A percentile compares a stretch with the other conserved stretches of the same genome.
phyloP scores from a whole-genome alignment of 2,888 invertebrate genomes.

The Zygogramma bicolorata region DNA sequence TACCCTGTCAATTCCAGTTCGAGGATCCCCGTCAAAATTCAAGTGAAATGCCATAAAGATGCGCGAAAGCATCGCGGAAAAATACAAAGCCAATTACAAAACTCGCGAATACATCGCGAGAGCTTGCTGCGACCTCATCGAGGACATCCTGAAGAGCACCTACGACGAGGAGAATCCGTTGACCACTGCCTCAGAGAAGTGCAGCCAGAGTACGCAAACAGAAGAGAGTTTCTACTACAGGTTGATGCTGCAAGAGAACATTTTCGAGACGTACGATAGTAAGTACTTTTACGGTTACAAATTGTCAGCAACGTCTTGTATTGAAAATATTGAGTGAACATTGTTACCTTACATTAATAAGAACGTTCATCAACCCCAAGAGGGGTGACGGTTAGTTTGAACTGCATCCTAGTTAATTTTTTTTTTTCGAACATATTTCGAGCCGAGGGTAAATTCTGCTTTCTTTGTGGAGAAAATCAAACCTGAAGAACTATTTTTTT shows the following conservation, averaged over 20 bases:
- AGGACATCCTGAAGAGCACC: constrained; percentile 56
- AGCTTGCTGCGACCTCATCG: constrained; percentile 58
- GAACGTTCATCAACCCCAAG: no score
- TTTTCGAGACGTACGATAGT: not conserved
- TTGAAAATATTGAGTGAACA: no score
- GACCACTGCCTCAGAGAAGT: constrained; percentile 49
- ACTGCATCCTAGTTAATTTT: no score
- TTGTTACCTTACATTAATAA: no score
- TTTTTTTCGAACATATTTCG: no score
- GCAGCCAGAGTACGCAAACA: constrained; percentile 52
- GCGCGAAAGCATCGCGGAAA: constrained; percentile 34
- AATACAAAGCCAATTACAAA: constrained; percentile 42
- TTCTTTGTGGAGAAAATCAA: no score
- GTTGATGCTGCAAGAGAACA: constrained; percentile 13
- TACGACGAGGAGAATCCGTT: constrained; percentile 60
- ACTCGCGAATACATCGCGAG: constrained; percentile 54
- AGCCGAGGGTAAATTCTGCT: no score
- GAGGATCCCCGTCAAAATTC: constrained; percentile 42
- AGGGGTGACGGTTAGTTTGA: no score
- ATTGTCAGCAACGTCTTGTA: no score
- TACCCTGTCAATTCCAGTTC: not conserved
- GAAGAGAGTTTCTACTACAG: constrained; percentile 19
- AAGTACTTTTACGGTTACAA: not conserved
- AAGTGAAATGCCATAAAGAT: constrained; percentile 37
- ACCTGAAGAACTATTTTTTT: no score